Evolutionary conservation across 2,888 invertebrate genomes (phyloP).

Genomic region (Thyatira batis): DNA sequence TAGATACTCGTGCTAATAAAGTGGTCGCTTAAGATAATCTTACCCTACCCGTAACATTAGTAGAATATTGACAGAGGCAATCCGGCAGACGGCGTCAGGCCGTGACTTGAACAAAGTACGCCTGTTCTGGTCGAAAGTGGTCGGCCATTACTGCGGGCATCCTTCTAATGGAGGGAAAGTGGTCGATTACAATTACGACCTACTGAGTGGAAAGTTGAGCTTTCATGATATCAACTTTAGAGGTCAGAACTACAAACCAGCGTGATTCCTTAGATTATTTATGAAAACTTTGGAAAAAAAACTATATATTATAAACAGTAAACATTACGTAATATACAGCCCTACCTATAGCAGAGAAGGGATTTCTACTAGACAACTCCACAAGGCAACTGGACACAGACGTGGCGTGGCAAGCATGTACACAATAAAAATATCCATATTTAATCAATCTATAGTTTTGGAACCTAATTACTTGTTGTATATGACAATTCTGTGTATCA

Average conservation of each 20-base stretch:
- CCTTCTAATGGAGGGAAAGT: constrained; percentile 65
- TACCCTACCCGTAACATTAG: constrained; percentile 21
- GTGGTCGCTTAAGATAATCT: constrained; percentile 1
- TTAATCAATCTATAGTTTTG: too few species aligned
- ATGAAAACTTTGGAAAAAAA: too few species aligned
- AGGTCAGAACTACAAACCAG: constrained; percentile 6
- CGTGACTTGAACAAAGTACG: constrained; percentile 30
- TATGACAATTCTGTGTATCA: too few species aligned
- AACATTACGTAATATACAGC: background rate
- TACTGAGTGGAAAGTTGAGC: constrained; percentile 60
- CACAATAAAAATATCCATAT: too few species aligned
- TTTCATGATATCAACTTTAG: constrained; percentile 42
- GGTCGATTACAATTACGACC: constrained; percentile 64
- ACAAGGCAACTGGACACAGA: too few species aligned
- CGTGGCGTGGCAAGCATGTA: too few species aligned
- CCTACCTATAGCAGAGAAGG: background rate
- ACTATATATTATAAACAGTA: too few species aligned
- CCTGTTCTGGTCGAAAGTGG: constrained; percentile 27
- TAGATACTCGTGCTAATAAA: background rate
- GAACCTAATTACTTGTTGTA: too few species aligned
- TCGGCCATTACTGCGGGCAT: constrained; percentile 30
- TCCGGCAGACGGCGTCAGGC: constrained; percentile 13
- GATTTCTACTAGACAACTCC: background rate
- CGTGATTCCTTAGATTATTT: background rate
- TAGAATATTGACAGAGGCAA: constrained; percentile 31